Evolutionary conservation across 2,113 vertebrate species (phyloP).

Genomic region (Dasyurus viverrinus): DNA sequence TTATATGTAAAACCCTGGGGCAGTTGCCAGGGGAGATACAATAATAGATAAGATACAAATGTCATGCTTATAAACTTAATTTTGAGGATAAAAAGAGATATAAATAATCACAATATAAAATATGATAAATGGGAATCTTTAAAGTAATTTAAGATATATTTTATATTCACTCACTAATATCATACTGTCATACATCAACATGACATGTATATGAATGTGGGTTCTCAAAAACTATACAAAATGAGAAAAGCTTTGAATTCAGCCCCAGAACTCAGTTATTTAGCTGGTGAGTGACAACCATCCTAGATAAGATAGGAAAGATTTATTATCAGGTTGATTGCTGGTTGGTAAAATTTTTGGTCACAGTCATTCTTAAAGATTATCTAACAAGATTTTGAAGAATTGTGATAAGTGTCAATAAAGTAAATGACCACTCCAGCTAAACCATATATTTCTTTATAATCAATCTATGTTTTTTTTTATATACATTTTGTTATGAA

Average conservation of each 20-base stretch:
- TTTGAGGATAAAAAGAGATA: not conserved
- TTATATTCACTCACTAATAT: not conserved
- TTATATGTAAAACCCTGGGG: not conserved
- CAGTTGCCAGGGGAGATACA: not conserved
- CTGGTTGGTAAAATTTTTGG: not conserved
- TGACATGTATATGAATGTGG: not conserved
- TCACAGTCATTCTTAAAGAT: not conserved
- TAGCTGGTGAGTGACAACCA: not conserved
- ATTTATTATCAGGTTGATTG: not conserved
- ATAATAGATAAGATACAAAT: not conserved
- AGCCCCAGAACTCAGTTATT: not conserved
- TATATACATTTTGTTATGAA: conserved; percentile 15
- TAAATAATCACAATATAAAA: not conserved
- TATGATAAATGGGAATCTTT: not conserved
- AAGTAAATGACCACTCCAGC: not conserved
- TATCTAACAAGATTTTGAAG: not conserved
- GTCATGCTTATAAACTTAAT: not conserved
- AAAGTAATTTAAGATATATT: not conserved
- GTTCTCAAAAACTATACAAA: not conserved
- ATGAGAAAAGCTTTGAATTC: not conserved
- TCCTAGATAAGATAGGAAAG: not conserved
- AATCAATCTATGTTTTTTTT: not conserved
- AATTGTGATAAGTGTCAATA: not conserved
- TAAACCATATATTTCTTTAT: not conserved
- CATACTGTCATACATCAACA: not conserved